Evolutionary conservation across 2,113 vertebrate genomes (phyloP).

Genomic region (Atractosteus spatula): DNA sequence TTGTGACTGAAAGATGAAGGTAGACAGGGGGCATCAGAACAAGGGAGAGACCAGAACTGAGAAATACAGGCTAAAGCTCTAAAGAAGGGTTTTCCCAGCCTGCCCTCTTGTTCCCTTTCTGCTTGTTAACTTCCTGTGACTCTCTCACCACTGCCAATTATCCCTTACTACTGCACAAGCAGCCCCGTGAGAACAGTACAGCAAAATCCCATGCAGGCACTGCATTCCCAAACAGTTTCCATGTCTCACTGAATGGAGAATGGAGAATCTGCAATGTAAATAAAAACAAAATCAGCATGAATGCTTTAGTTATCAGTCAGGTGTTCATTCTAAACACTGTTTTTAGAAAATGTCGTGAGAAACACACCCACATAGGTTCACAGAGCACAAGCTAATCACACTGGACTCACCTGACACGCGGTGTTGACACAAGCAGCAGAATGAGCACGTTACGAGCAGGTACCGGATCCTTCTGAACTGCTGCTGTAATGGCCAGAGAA

Average conservation of each 20-base stretch:
- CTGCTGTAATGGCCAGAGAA: too few species aligned
- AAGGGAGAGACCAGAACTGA: neutral
- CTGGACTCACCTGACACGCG: too few species aligned
- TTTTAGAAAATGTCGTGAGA: too few species aligned
- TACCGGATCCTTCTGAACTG: too few species aligned
- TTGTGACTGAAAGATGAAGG: neutral
- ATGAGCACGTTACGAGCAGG: too few species aligned
- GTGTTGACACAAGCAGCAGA: too few species aligned
- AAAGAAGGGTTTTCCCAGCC: neutral
- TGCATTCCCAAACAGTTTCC: neutral
- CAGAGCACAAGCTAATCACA: too few species aligned
- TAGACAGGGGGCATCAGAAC: neutral
- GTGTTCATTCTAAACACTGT: too few species aligned
- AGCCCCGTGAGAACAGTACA: neutral
- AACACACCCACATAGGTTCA: too few species aligned
- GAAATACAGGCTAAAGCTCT: neutral
- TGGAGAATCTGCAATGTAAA: neutral
- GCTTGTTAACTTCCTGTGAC: neutral
- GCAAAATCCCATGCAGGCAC: neutral
- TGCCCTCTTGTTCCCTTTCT: neutral
- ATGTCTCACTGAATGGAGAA: too few species aligned
- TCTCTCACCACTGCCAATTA: constrained; percentile 2
- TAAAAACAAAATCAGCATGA: neutral
- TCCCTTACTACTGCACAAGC: neutral
- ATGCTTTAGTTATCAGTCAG: too few species aligned